phyloP scores from a whole-genome alignment of 2,113 vertebrate species.

The Neogobius melanostomus region DNA sequence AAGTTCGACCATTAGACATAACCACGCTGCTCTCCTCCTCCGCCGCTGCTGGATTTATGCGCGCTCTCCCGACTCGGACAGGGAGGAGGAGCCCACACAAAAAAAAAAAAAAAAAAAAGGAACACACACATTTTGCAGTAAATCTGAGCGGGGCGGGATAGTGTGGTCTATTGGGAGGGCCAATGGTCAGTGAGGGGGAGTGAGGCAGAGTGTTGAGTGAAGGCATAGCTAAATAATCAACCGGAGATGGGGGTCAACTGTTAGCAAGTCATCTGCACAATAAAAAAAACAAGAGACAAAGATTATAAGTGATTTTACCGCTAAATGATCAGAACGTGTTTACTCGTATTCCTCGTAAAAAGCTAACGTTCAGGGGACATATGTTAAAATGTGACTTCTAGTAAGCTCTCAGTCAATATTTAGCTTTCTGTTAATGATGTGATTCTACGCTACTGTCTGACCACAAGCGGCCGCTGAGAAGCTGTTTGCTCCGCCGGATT shows the following conservation, averaged over 20 bases:
- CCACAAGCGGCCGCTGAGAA: slow-evolving; percentile 53
- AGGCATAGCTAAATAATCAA: slow-evolving; percentile 67
- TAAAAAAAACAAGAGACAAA: slow-evolving; percentile 35
- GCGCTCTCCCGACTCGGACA: slow-evolving; percentile 76
- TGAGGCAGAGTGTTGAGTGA: slow-evolving; percentile 57
- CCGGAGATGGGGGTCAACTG: slow-evolving; percentile 48
- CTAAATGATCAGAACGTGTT: too few species aligned
- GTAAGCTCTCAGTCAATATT: slow-evolving; percentile 76
- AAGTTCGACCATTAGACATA: slow-evolving; percentile 97
- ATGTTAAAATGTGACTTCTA: slow-evolving; percentile 66
- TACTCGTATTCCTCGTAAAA: too few species aligned
- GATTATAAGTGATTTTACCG: slow-evolving; percentile 13
- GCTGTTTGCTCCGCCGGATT: slow-evolving; percentile 38
- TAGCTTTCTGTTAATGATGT: slow-evolving; percentile 65
- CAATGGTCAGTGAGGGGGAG: slow-evolving; percentile 54
- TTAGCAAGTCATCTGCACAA: slow-evolving; percentile 55
- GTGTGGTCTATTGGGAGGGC: slow-evolving; percentile 47
- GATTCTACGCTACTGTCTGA: slow-evolving; percentile 71
- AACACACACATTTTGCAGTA: slow-evolving; percentile 72
- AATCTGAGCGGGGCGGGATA: slow-evolving; percentile 63
- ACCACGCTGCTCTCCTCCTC: slow-evolving; percentile 80
- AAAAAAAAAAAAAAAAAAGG: slow-evolving; percentile 56
- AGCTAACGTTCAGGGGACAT: background rate
- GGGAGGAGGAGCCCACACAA: slow-evolving; percentile 45
- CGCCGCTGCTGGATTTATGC: slow-evolving; percentile 88